Evolutionary conservation across 2,888 invertebrate genomes (phyloP), one percentile per base, ranked within the genome.

Genomic region (Caenorhabditis panamensis): DNA sequence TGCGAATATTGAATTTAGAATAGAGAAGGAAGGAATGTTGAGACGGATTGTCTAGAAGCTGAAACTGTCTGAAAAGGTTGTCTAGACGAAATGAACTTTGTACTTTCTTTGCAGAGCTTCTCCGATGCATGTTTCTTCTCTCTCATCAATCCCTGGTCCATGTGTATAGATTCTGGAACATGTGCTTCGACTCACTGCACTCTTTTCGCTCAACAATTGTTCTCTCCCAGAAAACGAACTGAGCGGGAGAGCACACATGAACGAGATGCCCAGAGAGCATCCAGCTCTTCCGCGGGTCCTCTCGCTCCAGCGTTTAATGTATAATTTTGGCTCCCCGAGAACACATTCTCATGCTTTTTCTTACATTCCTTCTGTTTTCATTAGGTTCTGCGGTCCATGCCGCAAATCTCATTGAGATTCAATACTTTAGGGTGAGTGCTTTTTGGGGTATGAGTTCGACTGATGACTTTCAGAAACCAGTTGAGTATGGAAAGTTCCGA

Each of bases 161-260:
- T 53, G 59, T 75, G 66, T 75, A 75, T 73, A 75, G 75, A 56
- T 51, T 59, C 31, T 59, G 53, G 75, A 75, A 75, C 75, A 75
- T 75, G 61, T 66, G 75, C 44, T 63, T 44, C 1, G 53, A 3
- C 44, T 22, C 28, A 22, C 53, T 54, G 28, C 71, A 54, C 47
- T 53, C 59, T 64, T 61, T 59, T 75, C 47, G 37, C 36, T 58
- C 73, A 47, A 58, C 66, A 75, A 61, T 75, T 75, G 75, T 61
- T 75, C 75, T 75, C 64, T 31, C 20, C 47, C 22, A 31, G 68
- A 69, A 69, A 69, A 69, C 24, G 59, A 58, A 69, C 49, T 53
- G 66, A 66, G 13, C 18, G 66, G 54, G 22, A 36, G 11, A 66
- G 31, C 18, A 31, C 16, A 22, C 36, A 18, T n/a, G 24, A 31